A percentile compares a stretch with the other conserved stretches of the same genome.
Conservation (phyloP, 1,140 invertebrate genomes). For the Tribolium castaneum region DNA sequence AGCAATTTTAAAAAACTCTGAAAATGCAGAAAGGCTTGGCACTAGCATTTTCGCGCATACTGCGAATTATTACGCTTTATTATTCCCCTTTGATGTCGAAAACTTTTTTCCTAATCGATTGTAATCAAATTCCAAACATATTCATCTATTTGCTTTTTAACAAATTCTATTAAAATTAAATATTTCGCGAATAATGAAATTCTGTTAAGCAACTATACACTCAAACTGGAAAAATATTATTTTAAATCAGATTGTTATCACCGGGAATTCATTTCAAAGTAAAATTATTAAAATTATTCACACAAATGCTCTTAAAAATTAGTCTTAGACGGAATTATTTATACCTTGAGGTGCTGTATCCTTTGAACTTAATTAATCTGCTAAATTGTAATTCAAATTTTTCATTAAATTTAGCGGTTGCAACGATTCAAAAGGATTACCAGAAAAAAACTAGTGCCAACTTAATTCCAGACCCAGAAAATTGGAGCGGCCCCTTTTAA, state of each 20-base stretch:
- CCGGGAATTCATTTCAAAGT: neutral
- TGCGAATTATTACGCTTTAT: neutral
- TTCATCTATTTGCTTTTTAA: neutral
- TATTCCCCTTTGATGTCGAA: neutral
- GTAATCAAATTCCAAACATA: neutral
- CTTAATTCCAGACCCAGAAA: no score
- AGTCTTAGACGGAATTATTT: constrained; percentile 18
- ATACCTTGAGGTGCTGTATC: neutral
- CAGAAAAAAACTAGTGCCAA: no score
- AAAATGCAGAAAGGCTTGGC: neutral
- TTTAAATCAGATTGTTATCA: neutral
- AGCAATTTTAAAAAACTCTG: neutral
- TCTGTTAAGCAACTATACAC: neutral
- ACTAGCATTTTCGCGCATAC: neutral
- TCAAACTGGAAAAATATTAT: neutral
- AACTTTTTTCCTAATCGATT: neutral
- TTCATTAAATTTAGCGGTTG: neutral
- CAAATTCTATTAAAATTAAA: neutral
- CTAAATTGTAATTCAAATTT: constrained; percentile 29
- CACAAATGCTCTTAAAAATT: constrained; percentile 21
- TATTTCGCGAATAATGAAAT: neutral
- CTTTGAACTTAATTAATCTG: neutral
- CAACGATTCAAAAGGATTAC: no score
- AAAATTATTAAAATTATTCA: constrained; percentile 15
- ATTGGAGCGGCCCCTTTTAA: no score